phyloP scores from a whole-genome alignment of 2,113 vertebrate species.

The Arvicanthis niloticus region DNA sequence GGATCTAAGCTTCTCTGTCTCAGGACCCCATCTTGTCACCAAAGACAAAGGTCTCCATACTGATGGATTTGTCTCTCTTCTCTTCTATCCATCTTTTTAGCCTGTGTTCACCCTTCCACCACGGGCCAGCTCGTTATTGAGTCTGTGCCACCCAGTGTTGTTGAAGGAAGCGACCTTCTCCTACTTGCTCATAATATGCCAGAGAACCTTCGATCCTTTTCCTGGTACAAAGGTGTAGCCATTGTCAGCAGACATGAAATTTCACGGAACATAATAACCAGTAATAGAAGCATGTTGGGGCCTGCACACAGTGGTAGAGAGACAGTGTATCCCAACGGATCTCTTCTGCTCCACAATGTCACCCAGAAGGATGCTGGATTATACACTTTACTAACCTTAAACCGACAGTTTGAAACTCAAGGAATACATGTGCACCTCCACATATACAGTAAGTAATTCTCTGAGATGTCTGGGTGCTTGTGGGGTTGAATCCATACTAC shows the following conservation, averaged over 20 bases:
- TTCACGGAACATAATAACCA: fast-evolving
- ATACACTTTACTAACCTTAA: background rate
- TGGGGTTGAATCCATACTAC: background rate
- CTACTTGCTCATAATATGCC: background rate
- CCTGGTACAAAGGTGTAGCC: slow-evolving; percentile 38
- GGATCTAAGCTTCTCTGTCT: background rate
- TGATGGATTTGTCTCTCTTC: background rate
- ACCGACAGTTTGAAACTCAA: background rate
- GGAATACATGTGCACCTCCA: background rate
- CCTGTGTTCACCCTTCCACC: background rate
- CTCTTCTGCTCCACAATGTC: slow-evolving; percentile 34
- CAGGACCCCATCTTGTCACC: background rate
- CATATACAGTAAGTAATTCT: background rate
- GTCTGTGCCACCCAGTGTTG: fast-evolving
- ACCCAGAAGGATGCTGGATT: background rate
- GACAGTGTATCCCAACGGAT: slow-evolving; percentile 3
- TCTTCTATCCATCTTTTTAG: background rate
- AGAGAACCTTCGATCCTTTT: fast-evolving
- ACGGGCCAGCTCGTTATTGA: background rate
- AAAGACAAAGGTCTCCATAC: fast-evolving
- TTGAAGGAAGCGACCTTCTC: background rate
- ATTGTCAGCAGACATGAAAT: fast-evolving
- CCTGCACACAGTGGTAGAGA: fast-evolving
- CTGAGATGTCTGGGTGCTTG: background rate
- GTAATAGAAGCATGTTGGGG: fast-evolving